phyloP scores from a whole-genome alignment of 2,113 vertebrate genomes.

The Loxodonta africana region DNA sequence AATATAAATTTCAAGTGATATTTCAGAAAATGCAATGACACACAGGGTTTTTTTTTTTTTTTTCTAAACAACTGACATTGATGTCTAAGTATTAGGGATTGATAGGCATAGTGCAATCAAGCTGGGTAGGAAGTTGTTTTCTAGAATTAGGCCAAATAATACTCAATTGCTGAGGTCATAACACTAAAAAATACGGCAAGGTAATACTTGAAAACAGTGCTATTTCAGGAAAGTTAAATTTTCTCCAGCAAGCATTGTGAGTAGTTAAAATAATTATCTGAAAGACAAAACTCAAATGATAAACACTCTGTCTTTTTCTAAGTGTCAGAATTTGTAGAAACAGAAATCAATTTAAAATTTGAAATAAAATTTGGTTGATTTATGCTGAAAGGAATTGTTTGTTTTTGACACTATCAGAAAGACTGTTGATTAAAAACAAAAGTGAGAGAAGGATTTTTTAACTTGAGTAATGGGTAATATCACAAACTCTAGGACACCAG shows the following conservation, averaged over 20 bases:
- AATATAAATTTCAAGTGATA: constrained; percentile 35
- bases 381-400: not conserved
- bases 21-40: not conserved
- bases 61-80: not conserved
- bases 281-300: constrained; percentile 18
- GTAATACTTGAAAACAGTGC: not conserved
- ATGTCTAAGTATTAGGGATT: not conserved
- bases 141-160: not conserved
- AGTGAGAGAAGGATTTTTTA: not conserved
- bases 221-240: constrained; percentile 3
- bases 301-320: not conserved
- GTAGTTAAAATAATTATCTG: constrained; percentile 22
- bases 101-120: not conserved
- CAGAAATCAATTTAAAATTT: not conserved
- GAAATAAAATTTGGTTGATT: not conserved
- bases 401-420: constrained; percentile 41
- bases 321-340: not conserved
- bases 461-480: not conserved
- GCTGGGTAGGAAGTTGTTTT: not conserved
- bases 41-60: no score
- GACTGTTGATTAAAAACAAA: not conserved
- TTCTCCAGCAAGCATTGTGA: not conserved
- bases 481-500: not conserved
- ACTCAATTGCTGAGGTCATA: constrained; percentile 25
- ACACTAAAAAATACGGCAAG: not conserved